These are phyloP conservation scores for Thalpophila matura DNA, from an alignment of 2,888 invertebrate genomes.

Conservation along the genomic window DNA sequence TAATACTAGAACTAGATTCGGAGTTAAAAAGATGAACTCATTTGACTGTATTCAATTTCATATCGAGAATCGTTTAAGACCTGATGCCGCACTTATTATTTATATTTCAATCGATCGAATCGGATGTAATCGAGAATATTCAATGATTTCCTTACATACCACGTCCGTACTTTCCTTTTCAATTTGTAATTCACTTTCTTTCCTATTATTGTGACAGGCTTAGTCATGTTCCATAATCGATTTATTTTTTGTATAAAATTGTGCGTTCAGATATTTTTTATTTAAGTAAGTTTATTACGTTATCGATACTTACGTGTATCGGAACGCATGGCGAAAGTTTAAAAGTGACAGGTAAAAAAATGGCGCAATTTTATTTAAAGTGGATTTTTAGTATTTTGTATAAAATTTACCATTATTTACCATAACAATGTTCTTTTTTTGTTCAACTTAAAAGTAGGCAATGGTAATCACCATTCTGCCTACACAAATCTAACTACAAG, in stretches of 20 bases:
- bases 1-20: not conserved
- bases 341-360: constrained; percentile 34
- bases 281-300: constrained; percentile 28
- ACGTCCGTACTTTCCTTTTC: constrained; percentile 65
- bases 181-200: constrained; percentile 65
- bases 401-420: no score
- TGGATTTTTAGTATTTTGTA: not conserved
- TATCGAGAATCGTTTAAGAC: constrained; percentile 25
- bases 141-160: constrained; percentile 54
- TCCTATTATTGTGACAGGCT: constrained; percentile 60
- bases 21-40: not conserved
- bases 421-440: not conserved
- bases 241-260: constrained; percentile 56
- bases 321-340: constrained; percentile 51
- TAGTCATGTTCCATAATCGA: constrained; percentile 47
- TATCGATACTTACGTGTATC: constrained; percentile 55
- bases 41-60: constrained; percentile 10
- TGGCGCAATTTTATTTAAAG: constrained; percentile 1
- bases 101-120: constrained; percentile 42
- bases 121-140: constrained; percentile 46
- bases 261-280: constrained; percentile 34
- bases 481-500: constrained; percentile 1
- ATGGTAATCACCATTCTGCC: constrained; percentile 14
- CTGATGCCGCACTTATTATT: constrained; percentile 32
- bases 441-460: not conserved